phyloP scores from a whole-genome alignment of 2,888 invertebrate species.

The Caenorhabditis doughertyi region DNA sequence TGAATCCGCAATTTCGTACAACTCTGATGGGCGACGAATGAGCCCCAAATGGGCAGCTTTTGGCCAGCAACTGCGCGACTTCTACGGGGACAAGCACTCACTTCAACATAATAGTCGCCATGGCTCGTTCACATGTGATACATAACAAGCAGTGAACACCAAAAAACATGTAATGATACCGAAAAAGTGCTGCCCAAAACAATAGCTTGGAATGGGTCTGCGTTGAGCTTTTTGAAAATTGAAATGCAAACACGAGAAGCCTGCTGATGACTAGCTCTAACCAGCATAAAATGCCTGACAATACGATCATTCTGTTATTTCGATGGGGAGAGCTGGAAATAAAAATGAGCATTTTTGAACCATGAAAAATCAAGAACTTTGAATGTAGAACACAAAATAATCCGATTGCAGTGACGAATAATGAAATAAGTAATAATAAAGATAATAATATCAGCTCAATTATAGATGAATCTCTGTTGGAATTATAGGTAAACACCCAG shows the following conservation, averaged over 20 bases:
- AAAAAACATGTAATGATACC: constrained; percentile 60
- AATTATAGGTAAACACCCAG: constrained; percentile 56
- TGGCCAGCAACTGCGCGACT: background rate
- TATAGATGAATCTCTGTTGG: constrained; percentile 6
- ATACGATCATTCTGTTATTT: constrained; percentile 34
- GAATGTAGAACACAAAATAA: constrained; percentile 17
- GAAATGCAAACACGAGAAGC: constrained; percentile 33
- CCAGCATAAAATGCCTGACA: constrained; percentile 25
- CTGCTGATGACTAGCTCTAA: constrained; percentile 47
- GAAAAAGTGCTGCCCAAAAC: constrained; percentile 50
- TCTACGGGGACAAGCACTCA: background rate
- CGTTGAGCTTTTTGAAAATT: background rate
- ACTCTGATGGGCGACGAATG: no score
- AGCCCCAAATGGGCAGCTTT: no score
- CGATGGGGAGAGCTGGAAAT: constrained; percentile 31
- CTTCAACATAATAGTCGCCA: constrained; percentile 39
- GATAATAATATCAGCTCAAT: constrained; percentile 21
- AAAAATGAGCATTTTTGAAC: background rate
- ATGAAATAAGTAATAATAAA: constrained; percentile 14
- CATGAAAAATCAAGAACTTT: constrained; percentile 17
- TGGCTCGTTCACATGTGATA: constrained; percentile 29
- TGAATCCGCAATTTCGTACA: no score
- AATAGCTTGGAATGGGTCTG: constrained; percentile 2
- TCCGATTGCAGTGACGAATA: constrained; percentile 20
- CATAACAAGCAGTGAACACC: constrained; percentile 35